phyloP scores from a whole-genome alignment of 2,888 invertebrate genomes.

The Lithophane leautieri region DNA sequence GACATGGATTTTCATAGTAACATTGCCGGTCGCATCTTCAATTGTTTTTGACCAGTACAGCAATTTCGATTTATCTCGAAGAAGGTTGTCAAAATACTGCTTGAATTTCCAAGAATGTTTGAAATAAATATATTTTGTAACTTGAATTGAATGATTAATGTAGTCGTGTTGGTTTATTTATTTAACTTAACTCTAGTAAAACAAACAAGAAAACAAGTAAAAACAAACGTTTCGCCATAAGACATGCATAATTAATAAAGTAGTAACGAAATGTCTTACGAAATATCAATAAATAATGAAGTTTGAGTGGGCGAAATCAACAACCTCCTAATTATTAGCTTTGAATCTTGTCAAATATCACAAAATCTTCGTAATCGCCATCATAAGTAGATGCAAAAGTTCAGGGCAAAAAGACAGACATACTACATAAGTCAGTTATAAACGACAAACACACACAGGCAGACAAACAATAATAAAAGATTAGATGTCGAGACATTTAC shows the following conservation, averaged over 20 bases:
- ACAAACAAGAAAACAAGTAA: conserved; percentile 13
- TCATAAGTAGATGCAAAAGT: neutral
- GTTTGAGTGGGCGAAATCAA: conserved; percentile 6
- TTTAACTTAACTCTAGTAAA: conserved; percentile 14
- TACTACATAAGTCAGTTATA: neutral
- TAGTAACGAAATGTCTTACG: conserved; percentile 31
- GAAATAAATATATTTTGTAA: neutral
- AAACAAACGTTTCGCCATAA: conserved; percentile 35
- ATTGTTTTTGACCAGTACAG: too few relatives aligned
- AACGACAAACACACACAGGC: neutral
- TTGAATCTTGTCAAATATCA: conserved; percentile 16
- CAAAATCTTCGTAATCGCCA: neutral
- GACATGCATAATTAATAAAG: conserved; percentile 30
- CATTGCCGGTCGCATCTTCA: too few relatives aligned
- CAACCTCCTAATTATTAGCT: conserved; percentile 5
- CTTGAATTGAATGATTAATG: conserved; percentile 3
- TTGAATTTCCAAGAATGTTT: too few relatives aligned
- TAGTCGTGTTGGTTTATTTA: conserved; percentile 9
- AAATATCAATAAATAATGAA: conserved; percentile 30
- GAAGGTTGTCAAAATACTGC: too few relatives aligned
- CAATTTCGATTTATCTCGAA: too few relatives aligned
- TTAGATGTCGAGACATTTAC: neutral
- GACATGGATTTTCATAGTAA: too few relatives aligned
- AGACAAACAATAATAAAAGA: neutral
- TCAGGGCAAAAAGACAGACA: neutral